Evolutionary conservation across 2,888 invertebrate genomes (phyloP).

Genomic region (Arge pagana): DNA sequence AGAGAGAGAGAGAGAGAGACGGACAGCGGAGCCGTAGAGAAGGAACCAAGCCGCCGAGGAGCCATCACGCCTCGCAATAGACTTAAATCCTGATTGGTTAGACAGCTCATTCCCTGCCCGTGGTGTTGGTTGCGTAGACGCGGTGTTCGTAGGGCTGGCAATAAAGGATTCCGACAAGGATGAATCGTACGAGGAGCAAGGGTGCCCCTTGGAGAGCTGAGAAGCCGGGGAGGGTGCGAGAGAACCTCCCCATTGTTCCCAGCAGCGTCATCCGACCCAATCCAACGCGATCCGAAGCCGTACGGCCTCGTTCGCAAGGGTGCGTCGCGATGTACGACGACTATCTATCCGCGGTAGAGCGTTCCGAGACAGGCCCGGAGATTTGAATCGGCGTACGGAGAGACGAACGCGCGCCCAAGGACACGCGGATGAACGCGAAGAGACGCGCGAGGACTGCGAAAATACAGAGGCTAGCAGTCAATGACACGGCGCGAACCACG

Average conservation of each 20-base stretch:
- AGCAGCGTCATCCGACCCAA: too few species aligned
- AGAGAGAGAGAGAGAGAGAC: conserved; percentile 2
- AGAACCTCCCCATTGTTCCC: conserved; percentile 51
- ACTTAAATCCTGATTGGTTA: conserved; percentile 55
- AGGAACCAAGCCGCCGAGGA: conserved; percentile 28
- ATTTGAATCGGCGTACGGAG: conserved; percentile 11
- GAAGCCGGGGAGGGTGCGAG: conserved; percentile 20
- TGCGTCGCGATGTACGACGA: conserved; percentile 51
- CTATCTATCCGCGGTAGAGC: conserved; percentile 35
- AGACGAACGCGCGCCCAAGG: conserved; percentile 5
- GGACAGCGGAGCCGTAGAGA: conserved; percentile 20
- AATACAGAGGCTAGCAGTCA: too few species aligned
- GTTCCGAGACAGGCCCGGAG: conserved; percentile 23
- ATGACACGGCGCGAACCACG: too few species aligned
- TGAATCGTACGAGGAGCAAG: conserved; percentile 42
- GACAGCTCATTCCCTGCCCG: conserved; percentile 43
- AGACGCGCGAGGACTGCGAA: conserved; percentile 20
- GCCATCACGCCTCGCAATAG: conserved; percentile 48
- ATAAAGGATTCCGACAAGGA: conserved; percentile 57
- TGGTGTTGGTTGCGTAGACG: conserved; percentile 35
- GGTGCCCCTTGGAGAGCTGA: conserved; percentile 9
- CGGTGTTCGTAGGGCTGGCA: conserved; percentile 40
- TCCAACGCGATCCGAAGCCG: conserved; percentile 51
- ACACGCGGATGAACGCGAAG: conserved; percentile 14
- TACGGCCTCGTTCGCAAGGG: conserved; percentile 53